Conservation (phyloP, 2,113 vertebrate genomes). For the Protobothrops mucrosquamatus region DNA sequence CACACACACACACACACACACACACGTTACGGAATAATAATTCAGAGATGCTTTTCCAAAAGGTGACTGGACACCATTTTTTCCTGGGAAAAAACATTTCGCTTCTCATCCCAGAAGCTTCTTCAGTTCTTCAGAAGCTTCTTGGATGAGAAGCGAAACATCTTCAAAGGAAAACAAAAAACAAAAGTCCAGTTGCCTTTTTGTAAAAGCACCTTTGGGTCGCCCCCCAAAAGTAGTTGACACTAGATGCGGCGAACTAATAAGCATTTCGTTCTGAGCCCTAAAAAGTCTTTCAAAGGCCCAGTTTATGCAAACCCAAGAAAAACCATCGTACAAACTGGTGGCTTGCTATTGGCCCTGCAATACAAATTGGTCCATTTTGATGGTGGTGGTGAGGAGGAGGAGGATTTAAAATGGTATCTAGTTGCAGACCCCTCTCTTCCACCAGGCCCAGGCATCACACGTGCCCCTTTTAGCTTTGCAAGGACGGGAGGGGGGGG, state of each 20-base stretch:
- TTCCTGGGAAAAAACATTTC: too few relatives aligned
- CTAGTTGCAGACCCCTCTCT: not conserved
- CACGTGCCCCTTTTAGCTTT: slow-evolving; percentile 23
- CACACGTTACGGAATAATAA: too few relatives aligned
- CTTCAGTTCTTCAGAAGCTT: too few relatives aligned
- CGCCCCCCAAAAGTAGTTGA: not conserved
- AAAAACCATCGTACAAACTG: rapidly evolving
- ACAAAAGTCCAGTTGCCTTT: too few relatives aligned
- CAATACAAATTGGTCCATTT: not conserved
- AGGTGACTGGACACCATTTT: too few relatives aligned
- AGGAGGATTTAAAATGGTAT: not conserved
- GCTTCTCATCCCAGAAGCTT: too few relatives aligned
- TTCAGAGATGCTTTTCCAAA: too few relatives aligned
- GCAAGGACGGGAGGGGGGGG: slow-evolving; percentile 30
- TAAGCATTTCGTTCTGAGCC: not conserved
- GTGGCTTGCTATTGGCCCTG: not conserved
- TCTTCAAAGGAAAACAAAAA: too few relatives aligned
- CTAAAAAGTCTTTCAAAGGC: not conserved
- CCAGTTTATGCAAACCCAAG: not conserved
- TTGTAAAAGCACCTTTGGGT: too few relatives aligned
- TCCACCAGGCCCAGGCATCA: not conserved
- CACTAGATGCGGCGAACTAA: not conserved
- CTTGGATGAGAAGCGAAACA: too few relatives aligned
- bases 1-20: not conserved
- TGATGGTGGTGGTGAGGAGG: not conserved